These are phyloP conservation scores for Drosophila arizonae DNA, from an alignment of 1,140 invertebrate species.

Conservation along the genomic window DNA sequence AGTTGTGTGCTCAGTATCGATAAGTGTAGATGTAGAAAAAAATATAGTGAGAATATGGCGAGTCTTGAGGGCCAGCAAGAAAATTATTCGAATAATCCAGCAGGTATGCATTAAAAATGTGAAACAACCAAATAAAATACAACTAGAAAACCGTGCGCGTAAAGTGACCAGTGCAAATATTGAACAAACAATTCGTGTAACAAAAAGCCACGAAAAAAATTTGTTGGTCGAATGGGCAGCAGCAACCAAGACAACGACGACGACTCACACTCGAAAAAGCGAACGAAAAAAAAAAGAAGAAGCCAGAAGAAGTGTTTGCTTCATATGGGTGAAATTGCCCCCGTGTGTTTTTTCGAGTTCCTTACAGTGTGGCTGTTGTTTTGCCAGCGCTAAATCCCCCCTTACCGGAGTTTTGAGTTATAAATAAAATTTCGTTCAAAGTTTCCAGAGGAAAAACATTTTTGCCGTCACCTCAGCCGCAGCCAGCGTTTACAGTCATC, in stretches of 20 bases:
- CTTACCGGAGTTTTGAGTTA: slow-evolving; percentile 73
- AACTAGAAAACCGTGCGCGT: slow-evolving; percentile 17
- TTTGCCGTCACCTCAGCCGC: slow-evolving; percentile 32
- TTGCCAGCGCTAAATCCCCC: slow-evolving; percentile 29
- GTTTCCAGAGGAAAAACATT: slow-evolving; percentile 73
- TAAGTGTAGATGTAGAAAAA: slow-evolving; percentile 54
- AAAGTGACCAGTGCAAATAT: slow-evolving; percentile 29
- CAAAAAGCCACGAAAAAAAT: slow-evolving; percentile 50
- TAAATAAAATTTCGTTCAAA: slow-evolving; percentile 68
- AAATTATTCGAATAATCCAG: slow-evolving; percentile 81
- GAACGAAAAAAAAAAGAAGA: slow-evolving; percentile 66
- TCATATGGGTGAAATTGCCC: slow-evolving; percentile 66
- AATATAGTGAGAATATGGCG: slow-evolving; percentile 80
- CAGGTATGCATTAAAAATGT: slow-evolving; percentile 72
- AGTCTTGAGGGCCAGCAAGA: slow-evolving; percentile 82
- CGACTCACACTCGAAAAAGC: slow-evolving; percentile 66
- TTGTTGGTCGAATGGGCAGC: slow-evolving; percentile 74
- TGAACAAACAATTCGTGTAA: slow-evolving; percentile 25
- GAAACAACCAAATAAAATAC: slow-evolving; percentile 29
- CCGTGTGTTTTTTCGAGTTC: slow-evolving; percentile 59
- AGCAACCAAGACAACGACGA: slow-evolving; percentile 55
- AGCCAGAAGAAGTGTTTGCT: slow-evolving; percentile 67
- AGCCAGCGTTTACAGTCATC: slow-evolving; percentile 64
- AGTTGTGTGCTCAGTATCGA: slow-evolving; percentile 41
- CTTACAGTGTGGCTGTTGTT: slow-evolving; percentile 41